phyloP scores from a whole-genome alignment of 53 echinoderm and acorn worm species.

The Crossaster papposus region DNA sequence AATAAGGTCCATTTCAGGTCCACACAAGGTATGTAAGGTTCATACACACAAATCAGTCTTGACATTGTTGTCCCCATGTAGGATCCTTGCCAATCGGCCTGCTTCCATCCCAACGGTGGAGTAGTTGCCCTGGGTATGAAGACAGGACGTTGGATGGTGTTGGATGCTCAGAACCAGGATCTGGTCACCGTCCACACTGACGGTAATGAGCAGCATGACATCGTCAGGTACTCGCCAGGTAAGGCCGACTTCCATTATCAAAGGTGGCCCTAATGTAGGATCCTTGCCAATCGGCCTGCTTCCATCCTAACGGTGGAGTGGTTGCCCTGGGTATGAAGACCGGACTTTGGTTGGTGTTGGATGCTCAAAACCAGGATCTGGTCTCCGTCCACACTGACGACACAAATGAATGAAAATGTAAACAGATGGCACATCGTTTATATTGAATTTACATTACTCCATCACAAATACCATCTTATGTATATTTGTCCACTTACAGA shows the following conservation, averaged over 20 bases:
- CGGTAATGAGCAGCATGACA: conserved; percentile 98
- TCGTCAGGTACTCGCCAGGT: conserved; percentile 95
- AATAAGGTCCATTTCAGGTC: not conserved
- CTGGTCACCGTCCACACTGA: conserved; percentile 96
- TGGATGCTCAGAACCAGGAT: conserved; percentile 84
- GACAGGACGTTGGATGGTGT: conserved; percentile 93
- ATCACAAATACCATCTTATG: no score
- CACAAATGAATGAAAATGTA: no score
- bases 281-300: conserved; percentile 89
- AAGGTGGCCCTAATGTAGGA: conserved; percentile 59
- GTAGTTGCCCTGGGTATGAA: conserved; percentile 88
- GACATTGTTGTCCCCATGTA: conserved; percentile 1
- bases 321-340: conserved; percentile 87
- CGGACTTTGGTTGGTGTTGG: conserved; percentile 95
- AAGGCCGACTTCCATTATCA: not conserved
- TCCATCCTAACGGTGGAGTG: conserved; percentile 87
- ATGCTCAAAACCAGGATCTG: conserved; percentile 80
- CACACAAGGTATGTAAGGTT: no score
- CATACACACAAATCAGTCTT: not conserved
- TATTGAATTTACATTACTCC: no score
- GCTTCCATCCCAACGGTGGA: conserved; percentile 86
- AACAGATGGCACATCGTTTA: no score
- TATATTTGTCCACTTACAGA: conserved; percentile 63
- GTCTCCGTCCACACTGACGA: conserved; percentile 96
- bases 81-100: conserved; percentile 92